These are phyloP conservation scores for Chaetops frenatus DNA, from an alignment of 2,113 vertebrate species.

Conservation along the genomic window DNA sequence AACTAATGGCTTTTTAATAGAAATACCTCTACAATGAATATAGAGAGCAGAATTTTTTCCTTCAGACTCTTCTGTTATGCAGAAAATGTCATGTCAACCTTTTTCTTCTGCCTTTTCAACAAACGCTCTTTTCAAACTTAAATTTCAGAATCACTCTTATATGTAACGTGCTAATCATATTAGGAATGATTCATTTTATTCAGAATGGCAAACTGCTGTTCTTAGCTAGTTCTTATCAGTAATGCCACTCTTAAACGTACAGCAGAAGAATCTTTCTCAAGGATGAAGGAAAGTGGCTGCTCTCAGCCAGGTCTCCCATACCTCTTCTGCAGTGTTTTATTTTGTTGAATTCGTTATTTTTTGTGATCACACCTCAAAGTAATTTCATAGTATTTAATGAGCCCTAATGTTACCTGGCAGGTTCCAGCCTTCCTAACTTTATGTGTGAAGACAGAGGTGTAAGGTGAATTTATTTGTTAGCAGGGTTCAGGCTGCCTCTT, in stretches of 20 bases:
- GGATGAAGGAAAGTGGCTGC: background rate
- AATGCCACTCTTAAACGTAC: background rate
- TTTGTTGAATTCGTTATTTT: background rate
- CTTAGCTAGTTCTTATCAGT: background rate
- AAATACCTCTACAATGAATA: conserved; percentile 19
- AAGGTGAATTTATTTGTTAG: background rate
- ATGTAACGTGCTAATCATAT: conserved; percentile 11
- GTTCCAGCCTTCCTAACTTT: background rate
- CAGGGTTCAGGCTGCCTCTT: background rate
- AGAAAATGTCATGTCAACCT: conserved; percentile 42
- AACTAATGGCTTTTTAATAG: conserved; percentile 16
- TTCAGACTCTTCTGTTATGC: background rate
- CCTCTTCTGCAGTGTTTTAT: background rate
- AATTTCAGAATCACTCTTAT: background rate
- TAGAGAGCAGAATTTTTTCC: conserved; percentile 1
- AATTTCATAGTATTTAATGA: background rate
- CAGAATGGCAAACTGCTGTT: background rate
- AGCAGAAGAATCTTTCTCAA: background rate
- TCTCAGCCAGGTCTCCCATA: background rate
- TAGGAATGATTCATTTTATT: conserved; percentile 28
- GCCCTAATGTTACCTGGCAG: background rate
- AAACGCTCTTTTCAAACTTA: conserved; percentile 54
- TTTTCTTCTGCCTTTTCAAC: conserved; percentile 19
- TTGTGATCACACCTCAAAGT: background rate
- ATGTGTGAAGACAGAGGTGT: background rate